A percentile compares a stretch with the other conserved stretches of the same genome.
phyloP scores from a whole-genome alignment of 2,888 invertebrate species.

The Mesochorus sp. region DNA sequence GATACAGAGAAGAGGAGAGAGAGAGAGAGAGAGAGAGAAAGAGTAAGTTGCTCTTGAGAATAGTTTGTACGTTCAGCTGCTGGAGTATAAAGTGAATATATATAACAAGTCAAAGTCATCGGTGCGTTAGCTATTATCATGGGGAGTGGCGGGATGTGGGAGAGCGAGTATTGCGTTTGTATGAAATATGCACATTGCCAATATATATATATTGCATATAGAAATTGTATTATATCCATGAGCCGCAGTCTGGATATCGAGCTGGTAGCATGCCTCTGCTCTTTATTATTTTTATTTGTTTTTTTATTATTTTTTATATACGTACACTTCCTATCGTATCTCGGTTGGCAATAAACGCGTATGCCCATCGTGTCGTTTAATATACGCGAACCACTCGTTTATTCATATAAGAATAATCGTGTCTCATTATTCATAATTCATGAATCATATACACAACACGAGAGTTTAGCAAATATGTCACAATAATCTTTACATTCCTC shows the following conservation, averaged over 20 bases:
- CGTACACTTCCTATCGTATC: slow-evolving; percentile 43
- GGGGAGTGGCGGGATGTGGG: slow-evolving; percentile 63
- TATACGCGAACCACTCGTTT: slow-evolving; percentile 38
- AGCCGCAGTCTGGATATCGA: slow-evolving; percentile 38
- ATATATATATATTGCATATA: neutral
- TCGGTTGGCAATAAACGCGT: slow-evolving; percentile 14
- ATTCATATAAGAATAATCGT: slow-evolving; percentile 53
- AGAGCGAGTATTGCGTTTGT: slow-evolving; percentile 57
- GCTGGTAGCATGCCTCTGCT: slow-evolving; percentile 20
- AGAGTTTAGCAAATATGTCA: slow-evolving; percentile 30
- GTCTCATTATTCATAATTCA: slow-evolving; percentile 58
- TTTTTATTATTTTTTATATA: slow-evolving; percentile 33
- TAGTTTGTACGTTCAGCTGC: slow-evolving; percentile 37
- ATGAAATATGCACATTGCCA: slow-evolving; percentile 42
- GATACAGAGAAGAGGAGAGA: neutral
- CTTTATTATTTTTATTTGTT: too few species aligned
- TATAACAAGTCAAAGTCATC: slow-evolving; percentile 59
- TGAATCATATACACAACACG: too few species aligned
- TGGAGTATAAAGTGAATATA: slow-evolving; percentile 34
- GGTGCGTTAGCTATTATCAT: slow-evolving; percentile 61
- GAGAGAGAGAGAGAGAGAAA: slow-evolving; percentile 8
- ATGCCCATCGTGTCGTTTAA: slow-evolving; percentile 34
- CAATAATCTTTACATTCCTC: slow-evolving; percentile 35
- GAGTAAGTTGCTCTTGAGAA: slow-evolving; percentile 58
- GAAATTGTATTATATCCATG: neutral